phyloP scores from a whole-genome alignment of 2,113 vertebrate genomes.

The Gulo gulo region DNA sequence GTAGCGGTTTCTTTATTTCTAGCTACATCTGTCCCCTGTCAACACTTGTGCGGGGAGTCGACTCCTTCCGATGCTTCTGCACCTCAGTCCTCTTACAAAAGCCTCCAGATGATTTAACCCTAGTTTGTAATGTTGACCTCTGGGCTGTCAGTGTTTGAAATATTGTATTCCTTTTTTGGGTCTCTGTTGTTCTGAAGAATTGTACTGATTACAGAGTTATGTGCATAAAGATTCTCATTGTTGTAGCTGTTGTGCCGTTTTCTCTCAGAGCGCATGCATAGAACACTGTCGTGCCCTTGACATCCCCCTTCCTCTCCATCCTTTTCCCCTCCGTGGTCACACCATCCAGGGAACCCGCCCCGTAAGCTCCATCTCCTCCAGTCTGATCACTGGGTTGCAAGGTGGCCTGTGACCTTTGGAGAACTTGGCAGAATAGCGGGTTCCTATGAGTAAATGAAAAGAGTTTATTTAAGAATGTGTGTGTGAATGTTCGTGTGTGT shows the following conservation, averaged over 20 bases:
- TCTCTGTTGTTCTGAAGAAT: conserved; percentile 38
- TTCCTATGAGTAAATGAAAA: neutral
- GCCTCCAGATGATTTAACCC: conserved; percentile 1
- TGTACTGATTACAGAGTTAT: conserved; percentile 45
- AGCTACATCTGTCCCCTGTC: neutral
- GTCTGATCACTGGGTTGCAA: neutral
- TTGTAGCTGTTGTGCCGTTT: neutral
- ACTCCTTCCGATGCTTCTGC: neutral
- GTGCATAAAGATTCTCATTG: conserved; percentile 56
- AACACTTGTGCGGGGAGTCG: neutral
- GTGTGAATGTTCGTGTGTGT: neutral
- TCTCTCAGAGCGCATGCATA: neutral
- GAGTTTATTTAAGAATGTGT: neutral
- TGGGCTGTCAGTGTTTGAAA: conserved; percentile 53
- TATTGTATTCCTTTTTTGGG: conserved; percentile 12
- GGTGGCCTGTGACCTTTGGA: neutral
- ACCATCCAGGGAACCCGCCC: neutral
- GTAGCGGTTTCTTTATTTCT: neutral
- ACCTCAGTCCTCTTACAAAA: neutral
- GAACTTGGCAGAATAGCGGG: neutral
- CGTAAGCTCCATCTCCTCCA: neutral
- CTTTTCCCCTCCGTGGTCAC: neutral
- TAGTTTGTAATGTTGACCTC: conserved; percentile 40
- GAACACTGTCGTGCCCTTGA: neutral
- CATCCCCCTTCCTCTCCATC: too few relatives aligned